A percentile compares a stretch with the other conserved stretches of the same genome.
Evolutionary conservation across 2,888 invertebrate genomes (phyloP).

Genomic region (Drosophila emarginata): DNA sequence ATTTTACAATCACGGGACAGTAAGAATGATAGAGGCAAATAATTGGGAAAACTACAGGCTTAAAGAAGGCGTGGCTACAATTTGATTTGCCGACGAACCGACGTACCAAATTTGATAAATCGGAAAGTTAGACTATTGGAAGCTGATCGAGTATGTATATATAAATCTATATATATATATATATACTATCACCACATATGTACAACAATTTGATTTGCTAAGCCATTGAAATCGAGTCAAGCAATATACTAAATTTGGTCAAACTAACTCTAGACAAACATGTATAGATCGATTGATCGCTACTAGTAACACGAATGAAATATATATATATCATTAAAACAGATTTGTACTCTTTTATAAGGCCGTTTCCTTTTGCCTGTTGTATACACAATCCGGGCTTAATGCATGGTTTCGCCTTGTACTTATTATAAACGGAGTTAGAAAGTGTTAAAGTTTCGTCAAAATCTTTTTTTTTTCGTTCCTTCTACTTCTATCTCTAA

Average conservation of each 20-base stretch:
- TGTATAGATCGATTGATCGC: background rate
- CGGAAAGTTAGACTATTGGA: no score
- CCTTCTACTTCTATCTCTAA: slow-evolving; percentile 7
- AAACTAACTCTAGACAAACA: no score
- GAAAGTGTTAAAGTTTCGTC: background rate
- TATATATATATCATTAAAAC: no score
- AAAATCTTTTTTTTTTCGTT: background rate
- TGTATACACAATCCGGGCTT: background rate
- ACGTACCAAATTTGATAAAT: no score
- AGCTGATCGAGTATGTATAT: no score
- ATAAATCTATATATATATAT: no score
- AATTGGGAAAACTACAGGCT: no score
- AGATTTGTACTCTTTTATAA: background rate
- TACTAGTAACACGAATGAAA: background rate
- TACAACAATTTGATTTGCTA: background rate
- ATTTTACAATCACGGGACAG: background rate
- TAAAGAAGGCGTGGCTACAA: no score
- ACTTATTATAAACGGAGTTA: background rate
- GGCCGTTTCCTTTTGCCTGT: background rate
- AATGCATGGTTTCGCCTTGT: background rate
- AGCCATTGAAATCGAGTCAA: background rate
- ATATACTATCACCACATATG: no score
- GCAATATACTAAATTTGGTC: background rate
- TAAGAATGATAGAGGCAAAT: background rate
- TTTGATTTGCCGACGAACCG: no score